phyloP scores from a whole-genome alignment of 2,113 vertebrate genomes.

The Marcusenius ussheri region DNA sequence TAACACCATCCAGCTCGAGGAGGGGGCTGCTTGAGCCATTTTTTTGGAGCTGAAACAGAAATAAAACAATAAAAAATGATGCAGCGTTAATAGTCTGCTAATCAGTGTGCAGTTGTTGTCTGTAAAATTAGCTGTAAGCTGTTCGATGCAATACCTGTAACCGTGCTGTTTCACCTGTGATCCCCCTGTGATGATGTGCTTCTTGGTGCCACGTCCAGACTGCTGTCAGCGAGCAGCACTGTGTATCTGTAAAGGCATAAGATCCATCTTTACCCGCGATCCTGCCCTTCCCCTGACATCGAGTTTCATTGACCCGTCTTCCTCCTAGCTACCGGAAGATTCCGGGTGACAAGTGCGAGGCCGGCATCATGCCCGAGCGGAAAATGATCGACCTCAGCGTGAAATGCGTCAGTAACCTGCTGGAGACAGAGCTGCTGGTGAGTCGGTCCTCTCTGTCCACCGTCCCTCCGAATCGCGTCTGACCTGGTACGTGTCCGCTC shows the following conservation, averaged over 20 bases:
- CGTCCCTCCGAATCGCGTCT: neutral
- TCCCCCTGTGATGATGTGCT: neutral
- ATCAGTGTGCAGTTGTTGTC: neutral
- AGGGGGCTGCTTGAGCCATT: neutral
- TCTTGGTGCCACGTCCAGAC: neutral
- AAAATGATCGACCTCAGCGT: slow-evolving; percentile 71
- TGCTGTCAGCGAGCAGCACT: neutral
- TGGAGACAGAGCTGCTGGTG: slow-evolving; percentile 50
- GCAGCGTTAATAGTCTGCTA: neutral
- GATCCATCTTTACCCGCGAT: neutral
- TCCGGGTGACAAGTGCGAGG: slow-evolving; percentile 79
- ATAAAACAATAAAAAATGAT: neutral
- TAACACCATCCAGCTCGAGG: neutral
- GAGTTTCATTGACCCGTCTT: neutral
- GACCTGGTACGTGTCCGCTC: neutral
- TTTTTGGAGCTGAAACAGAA: neutral
- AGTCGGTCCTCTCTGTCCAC: neutral
- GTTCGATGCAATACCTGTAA: neutral
- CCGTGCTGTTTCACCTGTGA: no score
- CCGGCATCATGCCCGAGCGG: slow-evolving; percentile 68
- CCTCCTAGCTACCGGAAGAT: slow-evolving; percentile 80
- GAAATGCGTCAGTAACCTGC: slow-evolving; percentile 72
- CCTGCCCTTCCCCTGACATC: neutral
- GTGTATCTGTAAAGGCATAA: neutral
- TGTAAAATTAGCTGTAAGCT: neutral